These are phyloP conservation scores for Chionis minor DNA, from an alignment of 2,113 vertebrate species.

Conservation along the genomic window DNA sequence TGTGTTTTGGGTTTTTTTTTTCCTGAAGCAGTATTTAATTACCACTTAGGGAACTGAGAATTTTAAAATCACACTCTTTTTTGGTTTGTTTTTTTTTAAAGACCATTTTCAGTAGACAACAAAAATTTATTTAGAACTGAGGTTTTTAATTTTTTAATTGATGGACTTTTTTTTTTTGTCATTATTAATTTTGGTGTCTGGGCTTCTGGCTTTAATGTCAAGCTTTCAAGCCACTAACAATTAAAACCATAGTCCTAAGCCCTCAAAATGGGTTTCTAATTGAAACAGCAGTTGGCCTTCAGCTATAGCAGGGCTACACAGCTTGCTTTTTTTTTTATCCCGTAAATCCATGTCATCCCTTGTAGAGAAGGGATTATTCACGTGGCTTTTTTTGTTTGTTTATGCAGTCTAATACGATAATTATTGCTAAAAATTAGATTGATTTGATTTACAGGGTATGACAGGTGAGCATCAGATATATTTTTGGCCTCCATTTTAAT, in stretches of 20 bases:
- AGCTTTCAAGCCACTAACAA: conserved; percentile 2
- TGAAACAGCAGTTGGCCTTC: background rate
- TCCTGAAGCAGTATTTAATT: background rate
- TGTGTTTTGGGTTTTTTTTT: too few species aligned
- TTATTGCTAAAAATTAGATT: conserved; percentile 35
- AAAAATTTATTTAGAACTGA: background rate
- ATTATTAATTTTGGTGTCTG: background rate
- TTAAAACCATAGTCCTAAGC: conserved; percentile 20
- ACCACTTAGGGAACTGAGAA: background rate
- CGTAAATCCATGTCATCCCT: conserved; percentile 14
- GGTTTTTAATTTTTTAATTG: background rate
- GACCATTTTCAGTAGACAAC: background rate
- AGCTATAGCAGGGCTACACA: background rate
- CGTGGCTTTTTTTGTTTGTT: background rate
- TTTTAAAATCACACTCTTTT: background rate
- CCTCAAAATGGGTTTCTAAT: background rate
- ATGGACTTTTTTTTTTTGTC: too few species aligned
- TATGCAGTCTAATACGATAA: background rate
- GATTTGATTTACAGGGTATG: background rate
- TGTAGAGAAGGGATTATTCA: background rate
- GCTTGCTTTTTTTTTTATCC: background rate
- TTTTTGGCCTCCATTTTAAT: conserved; percentile 58
- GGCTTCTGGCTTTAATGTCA: background rate
- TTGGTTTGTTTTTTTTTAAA: background rate
- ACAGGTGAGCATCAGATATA: conserved; percentile 11